Conservation (phyloP, 1,140 invertebrate species). For the Dendrolimus kikuchii region DNA sequence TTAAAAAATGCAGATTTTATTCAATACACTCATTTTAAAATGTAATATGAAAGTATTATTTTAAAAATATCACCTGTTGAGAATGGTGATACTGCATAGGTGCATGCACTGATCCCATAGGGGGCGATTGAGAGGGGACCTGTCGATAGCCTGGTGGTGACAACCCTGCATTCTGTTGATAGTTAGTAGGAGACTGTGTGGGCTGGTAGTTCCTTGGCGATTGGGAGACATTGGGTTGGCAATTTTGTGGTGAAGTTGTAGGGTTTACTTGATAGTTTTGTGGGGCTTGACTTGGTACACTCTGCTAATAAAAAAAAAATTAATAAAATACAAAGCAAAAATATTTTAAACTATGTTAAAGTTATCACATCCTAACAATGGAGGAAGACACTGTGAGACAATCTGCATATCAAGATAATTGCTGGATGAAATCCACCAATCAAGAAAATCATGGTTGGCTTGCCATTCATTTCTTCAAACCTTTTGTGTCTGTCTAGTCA, state of each 20-base stretch:
- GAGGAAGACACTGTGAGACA: too few relatives aligned
- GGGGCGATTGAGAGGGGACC: conserved; percentile 51
- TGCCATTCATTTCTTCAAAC: too few relatives aligned
- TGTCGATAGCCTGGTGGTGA: conserved; percentile 59
- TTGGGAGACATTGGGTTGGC: conserved; percentile 46
- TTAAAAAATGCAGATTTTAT: too few relatives aligned
- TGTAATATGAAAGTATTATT: not conserved
- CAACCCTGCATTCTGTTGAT: conserved; percentile 39
- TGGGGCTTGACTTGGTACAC: conserved; percentile 46
- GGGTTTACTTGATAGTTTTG: conserved; percentile 56
- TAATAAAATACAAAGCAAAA: not conserved
- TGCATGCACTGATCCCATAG: conserved; percentile 47
- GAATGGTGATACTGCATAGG: conserved; percentile 61
- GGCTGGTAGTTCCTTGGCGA: conserved; percentile 56
- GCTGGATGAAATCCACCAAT: too few relatives aligned
- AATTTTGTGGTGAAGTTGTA: conserved; percentile 39
- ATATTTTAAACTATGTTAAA: not conserved
- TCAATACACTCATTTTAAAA: too few relatives aligned
- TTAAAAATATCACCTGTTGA: conserved; percentile 37
- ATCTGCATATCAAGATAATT: too few relatives aligned
- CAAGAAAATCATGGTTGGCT: too few relatives aligned
- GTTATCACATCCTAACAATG: not conserved
- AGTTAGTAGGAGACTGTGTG: conserved; percentile 48
- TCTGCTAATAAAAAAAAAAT: conserved; percentile 19
- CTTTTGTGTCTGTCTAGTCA: too few relatives aligned